Evolutionary conservation across 2,888 invertebrate genomes (phyloP), one percentile per base, ranked within the genome.

Genomic region (Lasioglossum pauxillum): DNA sequence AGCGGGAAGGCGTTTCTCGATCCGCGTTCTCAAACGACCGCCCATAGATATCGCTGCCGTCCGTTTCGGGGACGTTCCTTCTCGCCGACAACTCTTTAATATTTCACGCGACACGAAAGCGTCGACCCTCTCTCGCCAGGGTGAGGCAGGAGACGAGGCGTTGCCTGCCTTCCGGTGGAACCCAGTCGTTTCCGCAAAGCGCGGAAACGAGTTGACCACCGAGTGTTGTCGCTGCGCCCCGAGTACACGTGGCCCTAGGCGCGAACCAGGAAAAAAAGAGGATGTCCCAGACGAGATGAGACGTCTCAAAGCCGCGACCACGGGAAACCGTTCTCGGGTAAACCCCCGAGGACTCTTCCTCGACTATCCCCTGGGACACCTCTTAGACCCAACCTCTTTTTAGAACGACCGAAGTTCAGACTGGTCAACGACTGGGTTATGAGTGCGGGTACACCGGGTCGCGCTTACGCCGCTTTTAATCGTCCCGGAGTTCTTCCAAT

Each of bases 191-290:
- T 74, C 81, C 86, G 78, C 53, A 60, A 75, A 85, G 38, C 80
- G 76, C 69, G 64, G 78, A 82, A 80, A 82, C 77, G 78, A 75
- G 79, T 82, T 86, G 87, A 86, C 87, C 87, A 46, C 80, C 75
- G 78, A 86, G 87, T 74, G 80, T 78, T 74, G 85, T 78, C 85
- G 75, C 76, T 81, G 78, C 73, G 69, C 41, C 27, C 60, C 46
- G 53, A 35, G 75, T 76, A 76, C 85, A 75, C 84, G 85, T 85
- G 77, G 78, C 81, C 86, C 35, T 67, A 72, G 85, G 64, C 74
- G 27, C 72, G 78, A 31, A 53, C 5, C n/a, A 8, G 19, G 35
- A 44, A 67, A 19, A 19, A 38, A 19, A 49, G 49, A 73, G 27
- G 31, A 77, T 23, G 53, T 53, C 53, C 27, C 60, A 27, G 60